A percentile compares a stretch with the other conserved stretches of the same genome.
Evolutionary conservation across 2,113 vertebrate species (phyloP).

Genomic region (Cettia cetti): DNA sequence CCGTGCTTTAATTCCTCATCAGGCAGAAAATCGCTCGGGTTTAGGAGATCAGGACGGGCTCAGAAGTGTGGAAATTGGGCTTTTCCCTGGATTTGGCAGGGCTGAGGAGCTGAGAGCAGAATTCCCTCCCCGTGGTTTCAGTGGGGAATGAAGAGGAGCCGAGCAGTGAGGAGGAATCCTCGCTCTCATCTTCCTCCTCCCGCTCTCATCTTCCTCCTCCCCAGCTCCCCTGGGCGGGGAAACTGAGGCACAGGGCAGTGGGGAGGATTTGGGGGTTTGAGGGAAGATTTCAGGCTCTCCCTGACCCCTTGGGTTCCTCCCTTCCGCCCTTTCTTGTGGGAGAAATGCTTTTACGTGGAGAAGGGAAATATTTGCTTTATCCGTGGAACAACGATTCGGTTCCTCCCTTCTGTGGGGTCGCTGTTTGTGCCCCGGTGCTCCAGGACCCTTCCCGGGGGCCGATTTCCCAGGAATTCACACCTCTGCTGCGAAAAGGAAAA

Average conservation of each 20-base stretch:
- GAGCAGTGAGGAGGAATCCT: background rate
- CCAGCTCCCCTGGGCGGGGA: background rate
- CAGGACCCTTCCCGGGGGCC: background rate
- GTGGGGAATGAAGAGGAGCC: background rate
- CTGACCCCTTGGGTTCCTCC: fast-evolving
- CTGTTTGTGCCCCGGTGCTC: background rate
- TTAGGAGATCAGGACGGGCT: background rate
- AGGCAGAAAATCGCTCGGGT: background rate
- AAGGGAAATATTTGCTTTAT: background rate
- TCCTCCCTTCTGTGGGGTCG: background rate
- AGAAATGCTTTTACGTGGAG: background rate
- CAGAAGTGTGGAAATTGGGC: background rate
- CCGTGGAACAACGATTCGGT: fast-evolving
- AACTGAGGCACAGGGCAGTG: background rate
- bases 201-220: background rate
- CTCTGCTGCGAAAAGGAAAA: background rate
- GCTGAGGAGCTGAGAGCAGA: background rate
- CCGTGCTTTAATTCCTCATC: background rate
- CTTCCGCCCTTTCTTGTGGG: background rate
- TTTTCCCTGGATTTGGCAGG: conserved; percentile 17
- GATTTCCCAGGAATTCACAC: background rate
- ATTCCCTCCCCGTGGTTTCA: background rate
- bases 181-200: background rate
- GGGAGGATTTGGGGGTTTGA: fast-evolving
- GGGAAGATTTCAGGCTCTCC: background rate